Evolutionary conservation across 2,888 invertebrate genomes (phyloP).

Genomic region (Ochropacha duplaris): DNA sequence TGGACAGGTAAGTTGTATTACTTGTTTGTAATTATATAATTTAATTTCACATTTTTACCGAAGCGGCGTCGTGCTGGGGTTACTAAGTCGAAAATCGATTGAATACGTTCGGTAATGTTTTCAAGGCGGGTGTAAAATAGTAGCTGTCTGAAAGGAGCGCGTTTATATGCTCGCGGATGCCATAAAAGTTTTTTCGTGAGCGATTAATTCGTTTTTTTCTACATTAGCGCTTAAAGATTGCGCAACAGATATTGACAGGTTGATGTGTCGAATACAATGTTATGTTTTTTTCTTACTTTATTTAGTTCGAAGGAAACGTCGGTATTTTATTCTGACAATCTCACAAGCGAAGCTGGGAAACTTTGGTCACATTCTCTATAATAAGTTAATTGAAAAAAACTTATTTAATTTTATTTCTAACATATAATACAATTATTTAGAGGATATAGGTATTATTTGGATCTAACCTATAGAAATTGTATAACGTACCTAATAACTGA

Average conservation of each 20-base stretch:
- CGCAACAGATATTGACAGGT: constrained; percentile 44
- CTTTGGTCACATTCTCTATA: not conserved
- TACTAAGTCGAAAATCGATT: constrained; percentile 77
- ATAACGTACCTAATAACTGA: too few relatives aligned
- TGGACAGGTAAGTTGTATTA: constrained; percentile 76
- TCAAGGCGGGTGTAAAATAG: constrained; percentile 70
- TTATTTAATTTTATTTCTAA: too few relatives aligned
- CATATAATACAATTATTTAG: too few relatives aligned
- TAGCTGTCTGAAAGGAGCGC: constrained; percentile 65
- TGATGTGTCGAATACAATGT: constrained; percentile 5
- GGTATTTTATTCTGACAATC: not conserved
- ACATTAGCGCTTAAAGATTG: constrained; percentile 40
- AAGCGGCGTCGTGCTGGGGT: constrained; percentile 35
- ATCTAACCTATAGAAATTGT: too few relatives aligned
- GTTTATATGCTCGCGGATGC: constrained; percentile 52
- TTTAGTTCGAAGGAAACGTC: not conserved
- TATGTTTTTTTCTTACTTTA: constrained; percentile 9
- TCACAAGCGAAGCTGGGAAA: not conserved
- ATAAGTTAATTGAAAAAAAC: too few relatives aligned
- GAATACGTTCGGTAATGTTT: constrained; percentile 71
- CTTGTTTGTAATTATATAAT: constrained; percentile 19
- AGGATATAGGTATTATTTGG: too few relatives aligned
- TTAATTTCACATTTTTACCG: constrained; percentile 18
- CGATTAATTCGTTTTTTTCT: constrained; percentile 38
- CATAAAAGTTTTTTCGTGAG: constrained; percentile 62